These are phyloP conservation scores for Lonchura striata DNA, from an alignment of 2,113 vertebrate species.

Conservation along the genomic window DNA sequence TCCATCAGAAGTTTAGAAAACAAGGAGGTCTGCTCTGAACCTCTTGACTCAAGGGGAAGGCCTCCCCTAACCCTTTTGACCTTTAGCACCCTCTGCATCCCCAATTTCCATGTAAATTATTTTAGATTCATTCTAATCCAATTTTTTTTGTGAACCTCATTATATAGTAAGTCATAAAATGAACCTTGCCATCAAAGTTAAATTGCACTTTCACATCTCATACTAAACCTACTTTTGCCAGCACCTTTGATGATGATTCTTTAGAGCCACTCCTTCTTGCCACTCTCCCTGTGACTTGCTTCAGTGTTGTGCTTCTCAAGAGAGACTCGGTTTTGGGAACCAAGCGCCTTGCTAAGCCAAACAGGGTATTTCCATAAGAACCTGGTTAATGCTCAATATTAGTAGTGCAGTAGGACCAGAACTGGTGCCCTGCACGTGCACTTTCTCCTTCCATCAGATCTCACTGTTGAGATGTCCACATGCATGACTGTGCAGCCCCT, in stretches of 20 bases:
- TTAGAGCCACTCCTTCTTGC: neutral
- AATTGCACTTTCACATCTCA: neutral
- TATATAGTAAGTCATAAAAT: neutral
- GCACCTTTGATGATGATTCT: neutral
- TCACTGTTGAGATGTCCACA: neutral
- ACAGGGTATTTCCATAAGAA: neutral
- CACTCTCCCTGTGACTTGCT: neutral
- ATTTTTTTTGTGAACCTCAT: neutral
- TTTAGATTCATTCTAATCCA: neutral
- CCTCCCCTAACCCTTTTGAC: neutral
- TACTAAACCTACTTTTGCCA: neutral
- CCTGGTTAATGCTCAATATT: neutral
- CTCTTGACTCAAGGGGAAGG: neutral
- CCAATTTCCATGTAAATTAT: accelerated
- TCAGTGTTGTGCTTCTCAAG: neutral
- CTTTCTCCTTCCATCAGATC: neutral
- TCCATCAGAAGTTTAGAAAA: neutral
- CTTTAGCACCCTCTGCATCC: neutral
- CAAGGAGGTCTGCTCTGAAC: neutral
- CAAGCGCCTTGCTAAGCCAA: neutral
- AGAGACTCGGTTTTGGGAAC: neutral
- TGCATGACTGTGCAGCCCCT: accelerated
- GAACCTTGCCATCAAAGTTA: neutral
- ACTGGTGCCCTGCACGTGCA: neutral
- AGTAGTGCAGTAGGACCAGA: neutral